A percentile compares a stretch with the other conserved stretches of the same genome.
phyloP scores from a whole-genome alignment of 2,888 invertebrate species.

The Parnassius apollo region DNA sequence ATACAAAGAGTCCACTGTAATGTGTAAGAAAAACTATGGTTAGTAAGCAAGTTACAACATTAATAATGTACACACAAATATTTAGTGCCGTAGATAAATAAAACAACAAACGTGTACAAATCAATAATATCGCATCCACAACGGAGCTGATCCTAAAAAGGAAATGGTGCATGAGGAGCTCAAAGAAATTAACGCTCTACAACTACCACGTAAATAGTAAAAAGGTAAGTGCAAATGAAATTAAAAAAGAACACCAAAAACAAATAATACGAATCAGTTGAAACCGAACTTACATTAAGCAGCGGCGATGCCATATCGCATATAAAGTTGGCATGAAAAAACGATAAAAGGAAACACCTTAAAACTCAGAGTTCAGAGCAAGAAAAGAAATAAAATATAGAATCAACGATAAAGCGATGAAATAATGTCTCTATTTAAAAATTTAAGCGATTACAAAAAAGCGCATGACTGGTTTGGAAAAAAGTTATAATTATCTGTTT shows the following conservation, averaged over 20 bases:
- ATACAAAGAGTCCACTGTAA: slow-evolving; percentile 87
- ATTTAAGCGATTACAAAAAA: slow-evolving; percentile 45
- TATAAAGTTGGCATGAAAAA: slow-evolving; percentile 75
- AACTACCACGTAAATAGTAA: slow-evolving; percentile 52
- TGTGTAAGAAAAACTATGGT: slow-evolving; percentile 63
- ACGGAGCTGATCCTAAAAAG: slow-evolving; percentile 36
- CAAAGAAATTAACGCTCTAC: slow-evolving; percentile 61
- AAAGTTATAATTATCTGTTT: background rate
- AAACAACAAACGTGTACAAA: slow-evolving; percentile 39
- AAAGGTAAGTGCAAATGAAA: slow-evolving; percentile 65
- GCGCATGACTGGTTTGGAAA: slow-evolving; percentile 36
- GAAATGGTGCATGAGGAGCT: slow-evolving; percentile 73
- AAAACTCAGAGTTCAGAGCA: slow-evolving; percentile 66
- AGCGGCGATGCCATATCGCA: slow-evolving; percentile 66
- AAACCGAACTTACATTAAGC: slow-evolving; percentile 77
- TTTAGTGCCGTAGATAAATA: slow-evolving; percentile 48
- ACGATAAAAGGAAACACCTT: slow-evolving; percentile 67
- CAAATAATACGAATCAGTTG: slow-evolving; percentile 38
- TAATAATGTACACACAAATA: slow-evolving; percentile 43
- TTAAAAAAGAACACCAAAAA: slow-evolving; percentile 44
- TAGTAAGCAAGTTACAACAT: slow-evolving; percentile 50
- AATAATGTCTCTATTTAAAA: slow-evolving; percentile 43
- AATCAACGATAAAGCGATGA: slow-evolving; percentile 50
- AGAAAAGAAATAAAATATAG: slow-evolving; percentile 57
- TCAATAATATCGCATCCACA: slow-evolving; percentile 26